These are phyloP conservation scores for Dysdera silvatica DNA, from an alignment of 1,140 invertebrate species.

Conservation along the genomic window DNA sequence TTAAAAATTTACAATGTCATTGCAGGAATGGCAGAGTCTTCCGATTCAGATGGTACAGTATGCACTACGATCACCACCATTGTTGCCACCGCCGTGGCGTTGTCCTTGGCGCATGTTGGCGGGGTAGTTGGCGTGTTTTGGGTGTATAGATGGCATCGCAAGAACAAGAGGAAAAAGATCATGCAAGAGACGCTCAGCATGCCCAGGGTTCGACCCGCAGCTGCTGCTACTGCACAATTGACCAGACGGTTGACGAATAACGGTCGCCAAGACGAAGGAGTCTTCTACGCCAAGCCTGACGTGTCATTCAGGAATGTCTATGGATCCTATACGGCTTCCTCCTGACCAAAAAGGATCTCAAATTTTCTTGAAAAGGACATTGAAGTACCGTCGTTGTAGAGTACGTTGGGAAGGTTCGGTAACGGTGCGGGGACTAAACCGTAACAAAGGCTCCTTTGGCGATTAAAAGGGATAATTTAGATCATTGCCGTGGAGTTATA, in stretches of 20 bases:
- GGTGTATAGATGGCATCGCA: constrained; percentile 39
- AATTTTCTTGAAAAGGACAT: too few relatives aligned
- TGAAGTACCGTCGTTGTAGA: too few relatives aligned
- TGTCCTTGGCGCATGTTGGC: constrained; percentile 38
- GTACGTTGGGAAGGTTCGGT: too few relatives aligned
- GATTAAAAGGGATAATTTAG: too few relatives aligned
- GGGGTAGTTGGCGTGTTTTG: constrained; percentile 37
- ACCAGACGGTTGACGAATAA: not conserved
- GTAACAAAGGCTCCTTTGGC: too few relatives aligned
- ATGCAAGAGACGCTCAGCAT: constrained; percentile 12
- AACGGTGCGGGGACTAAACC: too few relatives aligned
- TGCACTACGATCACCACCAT: constrained; percentile 40
- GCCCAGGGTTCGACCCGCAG: not conserved
- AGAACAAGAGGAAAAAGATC: constrained; percentile 26
- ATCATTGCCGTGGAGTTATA: too few relatives aligned
- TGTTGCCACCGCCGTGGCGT: constrained; percentile 38
- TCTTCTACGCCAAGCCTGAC: constrained; percentile 29
- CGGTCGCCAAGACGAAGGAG: not conserved
- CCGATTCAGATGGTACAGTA: constrained; percentile 26
- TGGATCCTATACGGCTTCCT: constrained; percentile 21
- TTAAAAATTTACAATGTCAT: too few relatives aligned
- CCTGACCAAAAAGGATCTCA: too few relatives aligned
- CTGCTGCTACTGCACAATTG: not conserved
- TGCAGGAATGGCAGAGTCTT: not conserved
- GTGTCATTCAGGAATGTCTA: constrained; percentile 31